Evolutionary conservation across 1,140 invertebrate genomes (phyloP), one percentile per base, ranked within the genome.

Genomic region (Pogonomyrmex barbatus): DNA sequence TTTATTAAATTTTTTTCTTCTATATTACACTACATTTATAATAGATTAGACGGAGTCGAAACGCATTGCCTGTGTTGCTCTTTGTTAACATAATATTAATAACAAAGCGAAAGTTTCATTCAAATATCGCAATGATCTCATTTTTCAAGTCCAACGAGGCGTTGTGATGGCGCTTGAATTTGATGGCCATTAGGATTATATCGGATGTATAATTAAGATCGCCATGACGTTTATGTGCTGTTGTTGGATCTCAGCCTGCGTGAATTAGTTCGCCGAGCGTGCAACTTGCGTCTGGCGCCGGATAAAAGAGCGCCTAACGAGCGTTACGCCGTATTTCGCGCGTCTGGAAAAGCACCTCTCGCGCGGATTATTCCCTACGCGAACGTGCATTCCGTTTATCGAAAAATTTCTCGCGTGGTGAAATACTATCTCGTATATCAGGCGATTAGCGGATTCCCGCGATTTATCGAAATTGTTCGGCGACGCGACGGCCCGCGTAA

Each of bases 401-500:
- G 79, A 83, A 83, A 73, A 83, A 75, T 83, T 83, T 83, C 52
- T 83, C 68, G 45, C 54, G 30, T 54, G n/a, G 8, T 75, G 42
- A 83, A 83, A 83, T 83, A 83, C 33, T 54, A 73, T 45, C 54
- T 75, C 68, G 24, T 83, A 83, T 75, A 83, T 70, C 68, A 83
- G 42, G 42, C 79, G 79, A 83, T 83, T 83, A 83, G 45, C 79
- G 68, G 54, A 75, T 75, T 36, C 68, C 68, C 30, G 54, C 54
- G 68, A 83, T 83, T 75, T 83, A 83, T 83, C 68, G 79, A 83
- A 83, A 83, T 83, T 60, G 68, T 73, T 73, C 42, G 54, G 67
- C 67, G 68, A 71, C 67, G 79, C 79, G 68, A 82, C 42, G 67
- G 54, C 4, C 45, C 68, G 79, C 68, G 79, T 83, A 83, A 83